Conservation (phyloP, 1,140 invertebrate species). For the Pseudomyrmex gracilis region DNA sequence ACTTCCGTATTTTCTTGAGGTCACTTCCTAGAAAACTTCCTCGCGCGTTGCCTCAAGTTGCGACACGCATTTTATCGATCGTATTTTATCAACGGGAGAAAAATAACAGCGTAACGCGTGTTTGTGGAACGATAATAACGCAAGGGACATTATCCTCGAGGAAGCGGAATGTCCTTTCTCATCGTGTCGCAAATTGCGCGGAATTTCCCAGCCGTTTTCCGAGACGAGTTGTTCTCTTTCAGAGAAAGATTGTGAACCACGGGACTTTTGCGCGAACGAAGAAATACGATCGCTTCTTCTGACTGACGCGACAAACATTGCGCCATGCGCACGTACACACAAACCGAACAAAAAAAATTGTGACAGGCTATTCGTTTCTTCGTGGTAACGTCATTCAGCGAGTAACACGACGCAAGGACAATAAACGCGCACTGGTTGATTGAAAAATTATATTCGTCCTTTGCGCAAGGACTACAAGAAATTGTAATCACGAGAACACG, state of each 20-base stretch:
- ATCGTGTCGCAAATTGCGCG: not conserved
- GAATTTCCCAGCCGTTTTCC: not conserved
- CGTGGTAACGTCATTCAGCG: constrained; percentile 30
- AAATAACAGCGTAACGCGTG: not conserved
- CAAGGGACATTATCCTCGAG: not conserved
- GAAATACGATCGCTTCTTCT: constrained; percentile 65
- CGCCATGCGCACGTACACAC: not conserved
- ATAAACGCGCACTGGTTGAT: constrained; percentile 44
- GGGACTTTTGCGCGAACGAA: constrained; percentile 22
- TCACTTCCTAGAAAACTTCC: too few relatives aligned
- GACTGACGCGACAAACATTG: constrained; percentile 56
- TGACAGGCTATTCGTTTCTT: constrained; percentile 65
- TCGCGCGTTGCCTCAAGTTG: not conserved
- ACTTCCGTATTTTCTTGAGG: too few relatives aligned
- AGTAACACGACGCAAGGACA: constrained; percentile 22
- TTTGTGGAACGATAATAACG: not conserved
- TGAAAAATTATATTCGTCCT: constrained; percentile 55
- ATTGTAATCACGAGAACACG: not conserved
- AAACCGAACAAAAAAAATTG: constrained; percentile 41
- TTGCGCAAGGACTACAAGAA: not conserved
- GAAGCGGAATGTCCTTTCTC: constrained; percentile 1
- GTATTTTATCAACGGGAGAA: constrained; percentile 8
- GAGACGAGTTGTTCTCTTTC: constrained; percentile 17
- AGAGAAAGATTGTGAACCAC: not conserved
- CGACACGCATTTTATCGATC: not conserved